Base-by-base conservation (phyloP, 2,888 invertebrate genomes). In the Camponotus fellah region DNA sequence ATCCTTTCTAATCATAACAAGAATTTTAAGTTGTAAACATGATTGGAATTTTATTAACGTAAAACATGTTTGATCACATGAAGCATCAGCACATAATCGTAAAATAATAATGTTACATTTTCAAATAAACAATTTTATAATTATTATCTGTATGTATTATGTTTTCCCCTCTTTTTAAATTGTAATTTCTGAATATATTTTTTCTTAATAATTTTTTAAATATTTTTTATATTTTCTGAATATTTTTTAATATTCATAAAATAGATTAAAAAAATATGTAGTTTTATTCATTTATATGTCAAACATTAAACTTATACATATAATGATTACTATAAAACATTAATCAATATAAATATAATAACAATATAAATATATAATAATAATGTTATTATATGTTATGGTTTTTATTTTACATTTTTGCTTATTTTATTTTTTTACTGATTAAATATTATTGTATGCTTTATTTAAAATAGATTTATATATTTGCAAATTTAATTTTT, bases 61-160 rank as follows among this genome's bases (percentile, higher is more conserved):
- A 34, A 53, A 53, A 53, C 8, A 46, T 46, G 34, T 53, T 69
- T 69, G 17, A n/a, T 69, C 6, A 53, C 17, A 53, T 6, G 14
- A 66, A 66, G 3, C 6, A 43, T 40, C 17, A 32, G 17, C 32
- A 26, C n/a, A 34, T 66, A 56, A n/a, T 68, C 34, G 17, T 40
- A 21, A 40, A n/a, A 0, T 17, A 53, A 65, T 66, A 6, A 76
- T 6, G 46, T 40, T 26, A 66, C n/a, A 32, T 40, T n/a, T 26
- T 17, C 12, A 49, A 76, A 77, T 40, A 65, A 77, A 77, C 56
- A 26, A 77, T 77, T 77, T 77, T 66, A 17, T 56, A 77, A 56
- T n/a, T 46, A 62, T 2, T 17, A 74, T 17, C 53, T 34, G 53
- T 34, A 37, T 21, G 14, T 26, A 26, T 17, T 17, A 32, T 14